These are phyloP conservation scores for Anarhynchus alexandrinus DNA, from an alignment of 2,113 vertebrate species.

Conservation along the genomic window DNA sequence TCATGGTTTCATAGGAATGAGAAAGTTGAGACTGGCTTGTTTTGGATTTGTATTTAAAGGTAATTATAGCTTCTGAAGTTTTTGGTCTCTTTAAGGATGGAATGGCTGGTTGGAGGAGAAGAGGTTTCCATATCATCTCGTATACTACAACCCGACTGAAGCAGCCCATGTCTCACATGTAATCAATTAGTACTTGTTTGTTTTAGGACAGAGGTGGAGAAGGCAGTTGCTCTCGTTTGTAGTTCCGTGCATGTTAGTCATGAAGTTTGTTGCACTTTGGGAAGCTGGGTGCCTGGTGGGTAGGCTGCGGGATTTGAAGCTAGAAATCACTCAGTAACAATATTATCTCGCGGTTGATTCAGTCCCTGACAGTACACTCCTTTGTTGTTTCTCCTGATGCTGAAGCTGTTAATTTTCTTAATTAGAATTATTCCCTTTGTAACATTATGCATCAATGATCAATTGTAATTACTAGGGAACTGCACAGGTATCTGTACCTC, in stretches of 20 bases:
- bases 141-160: accelerated
- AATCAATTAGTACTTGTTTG: no score
- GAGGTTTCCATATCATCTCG: not conserved
- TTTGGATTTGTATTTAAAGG: not conserved
- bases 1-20: not conserved
- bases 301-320: not conserved
- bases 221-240: not conserved
- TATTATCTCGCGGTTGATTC: not conserved
- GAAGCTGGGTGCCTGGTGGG: not conserved
- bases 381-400: not conserved
- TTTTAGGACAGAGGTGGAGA: not conserved
- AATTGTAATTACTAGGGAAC: not conserved
- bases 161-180: accelerated
- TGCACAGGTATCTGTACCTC: not conserved
- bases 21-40: not conserved
- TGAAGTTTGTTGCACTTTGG: not conserved
- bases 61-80: not conserved
- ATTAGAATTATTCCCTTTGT: not conserved
- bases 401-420: not conserved
- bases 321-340: not conserved
- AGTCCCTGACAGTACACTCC: not conserved
- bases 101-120: not conserved
- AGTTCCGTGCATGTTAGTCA: not conserved
- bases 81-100: not conserved
- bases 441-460: not conserved